Conservation (phyloP, 2,888 invertebrate genomes). For the Lithodes maja region DNA sequence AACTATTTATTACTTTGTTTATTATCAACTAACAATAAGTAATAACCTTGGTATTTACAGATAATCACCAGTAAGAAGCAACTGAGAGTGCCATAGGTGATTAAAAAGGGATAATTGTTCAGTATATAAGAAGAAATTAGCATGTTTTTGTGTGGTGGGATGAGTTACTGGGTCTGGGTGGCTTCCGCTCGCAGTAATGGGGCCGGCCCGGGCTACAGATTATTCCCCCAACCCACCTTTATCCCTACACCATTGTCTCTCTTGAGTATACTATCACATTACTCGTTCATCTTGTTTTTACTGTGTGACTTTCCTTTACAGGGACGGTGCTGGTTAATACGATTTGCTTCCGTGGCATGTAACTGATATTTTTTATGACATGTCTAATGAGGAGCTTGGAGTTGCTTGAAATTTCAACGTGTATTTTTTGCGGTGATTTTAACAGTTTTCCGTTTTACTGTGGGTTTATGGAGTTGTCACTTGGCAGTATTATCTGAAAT, state of each 20-base stretch:
- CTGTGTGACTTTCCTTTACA: background rate
- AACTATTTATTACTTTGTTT: conserved; percentile 61
- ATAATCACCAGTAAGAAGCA: conserved; percentile 30
- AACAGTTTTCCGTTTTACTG: too few relatives aligned
- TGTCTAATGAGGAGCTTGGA: background rate
- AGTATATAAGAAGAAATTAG: conserved; percentile 5
- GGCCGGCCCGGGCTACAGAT: conserved; percentile 14
- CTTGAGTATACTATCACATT: background rate
- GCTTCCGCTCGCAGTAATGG: conserved; percentile 60
- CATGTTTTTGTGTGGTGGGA: conserved; percentile 43
- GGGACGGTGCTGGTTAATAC: background rate
- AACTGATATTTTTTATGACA: background rate
- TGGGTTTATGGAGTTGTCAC: too few relatives aligned
- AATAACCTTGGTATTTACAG: background rate
- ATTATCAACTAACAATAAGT: conserved; percentile 41
- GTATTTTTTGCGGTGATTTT: too few relatives aligned
- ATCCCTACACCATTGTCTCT: background rate
- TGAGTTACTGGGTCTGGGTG: conserved; percentile 46
- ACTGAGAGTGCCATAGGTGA: background rate
- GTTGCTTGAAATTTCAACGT: background rate
- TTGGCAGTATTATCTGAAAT: too few relatives aligned
- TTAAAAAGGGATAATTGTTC: background rate
- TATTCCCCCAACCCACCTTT: background rate
- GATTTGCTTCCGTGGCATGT: background rate
- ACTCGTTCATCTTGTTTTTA: background rate